A percentile compares a stretch with the other conserved stretches of the same genome.
Evolutionary conservation across 2,888 invertebrate genomes (phyloP).

Genomic region (Clostera curtula): DNA sequence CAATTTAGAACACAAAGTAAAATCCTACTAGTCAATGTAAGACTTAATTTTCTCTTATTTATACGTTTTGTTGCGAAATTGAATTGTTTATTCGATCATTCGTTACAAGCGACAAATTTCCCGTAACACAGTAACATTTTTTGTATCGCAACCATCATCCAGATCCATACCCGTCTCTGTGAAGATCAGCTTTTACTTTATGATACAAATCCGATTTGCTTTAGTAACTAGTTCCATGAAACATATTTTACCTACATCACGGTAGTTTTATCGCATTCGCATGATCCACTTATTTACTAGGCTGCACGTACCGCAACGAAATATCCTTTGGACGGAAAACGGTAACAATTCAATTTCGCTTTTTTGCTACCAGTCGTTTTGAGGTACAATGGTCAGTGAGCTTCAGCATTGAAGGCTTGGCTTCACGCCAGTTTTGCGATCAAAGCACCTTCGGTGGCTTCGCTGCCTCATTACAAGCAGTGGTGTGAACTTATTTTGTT

Average conservation of each 20-base stretch:
- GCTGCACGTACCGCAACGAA: conserved; percentile 58
- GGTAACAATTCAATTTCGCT: conserved; percentile 74
- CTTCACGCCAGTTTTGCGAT: conserved; percentile 54
- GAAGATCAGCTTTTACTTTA: conserved; percentile 23
- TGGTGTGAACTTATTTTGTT: conserved; percentile 42
- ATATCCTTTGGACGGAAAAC: conserved; percentile 62
- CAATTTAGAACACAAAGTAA: no score
- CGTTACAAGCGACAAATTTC: conserved; percentile 17
- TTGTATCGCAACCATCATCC: conserved; percentile 24
- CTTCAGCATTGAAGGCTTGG: conserved; percentile 61
- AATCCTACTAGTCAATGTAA: no score
- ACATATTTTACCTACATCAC: conserved; percentile 36
- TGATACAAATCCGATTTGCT: conserved; percentile 34
- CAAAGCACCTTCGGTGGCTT: conserved; percentile 52
- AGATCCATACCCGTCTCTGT: conserved; percentile 24
- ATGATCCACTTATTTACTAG: conserved; percentile 52
- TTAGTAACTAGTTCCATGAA: conserved; percentile 39
- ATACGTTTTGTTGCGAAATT: conserved; percentile 42
- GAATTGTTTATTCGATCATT: conserved; percentile 42
- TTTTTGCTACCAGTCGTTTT: conserved; percentile 61
- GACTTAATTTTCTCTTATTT: conserved; percentile 1
- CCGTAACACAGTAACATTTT: conserved; percentile 19
- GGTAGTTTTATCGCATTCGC: conserved; percentile 62
- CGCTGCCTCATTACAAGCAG: conserved; percentile 49
- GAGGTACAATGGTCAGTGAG: conserved; percentile 48